phyloP scores from a whole-genome alignment of 2,797 vertebrate genomes.

The Pipistrellus pipistrellus region DNA sequence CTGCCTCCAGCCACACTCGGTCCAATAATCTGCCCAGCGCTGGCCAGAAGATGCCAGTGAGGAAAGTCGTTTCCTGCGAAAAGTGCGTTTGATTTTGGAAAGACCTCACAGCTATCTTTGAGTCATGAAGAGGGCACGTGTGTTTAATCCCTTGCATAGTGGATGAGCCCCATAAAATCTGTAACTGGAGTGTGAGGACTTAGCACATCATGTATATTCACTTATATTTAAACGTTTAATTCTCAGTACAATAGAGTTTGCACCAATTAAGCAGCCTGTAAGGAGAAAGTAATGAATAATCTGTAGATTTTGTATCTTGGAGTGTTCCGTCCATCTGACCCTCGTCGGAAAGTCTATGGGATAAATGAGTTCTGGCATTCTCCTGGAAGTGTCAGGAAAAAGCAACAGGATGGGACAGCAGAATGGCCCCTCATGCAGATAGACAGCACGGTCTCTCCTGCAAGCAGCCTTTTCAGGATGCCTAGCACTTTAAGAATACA shows the following conservation, averaged over 20 bases:
- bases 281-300: not conserved
- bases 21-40: not conserved
- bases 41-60: not conserved
- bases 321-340: not conserved
- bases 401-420: not conserved
- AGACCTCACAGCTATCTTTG: not conserved
- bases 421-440: fast-evolving
- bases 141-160: not conserved
- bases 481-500: not conserved
- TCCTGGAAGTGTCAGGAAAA: not conserved
- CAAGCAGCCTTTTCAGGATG: not conserved
- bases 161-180: not conserved
- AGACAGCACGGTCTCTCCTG: not conserved
- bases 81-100: not conserved
- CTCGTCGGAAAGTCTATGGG: not conserved
- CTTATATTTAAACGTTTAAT: not conserved
- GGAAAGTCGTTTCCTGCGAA: not conserved
- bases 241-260: not conserved
- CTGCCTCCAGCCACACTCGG: not conserved
- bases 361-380: not conserved
- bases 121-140: not conserved
- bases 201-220: not conserved
- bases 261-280: not conserved
- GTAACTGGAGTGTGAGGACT: not conserved
- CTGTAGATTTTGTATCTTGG: not conserved